Evolutionary conservation across 2,797 vertebrate species (phyloP), one percentile per base, ranked within the genome.

Genomic region (Parambassis ranga): DNA sequence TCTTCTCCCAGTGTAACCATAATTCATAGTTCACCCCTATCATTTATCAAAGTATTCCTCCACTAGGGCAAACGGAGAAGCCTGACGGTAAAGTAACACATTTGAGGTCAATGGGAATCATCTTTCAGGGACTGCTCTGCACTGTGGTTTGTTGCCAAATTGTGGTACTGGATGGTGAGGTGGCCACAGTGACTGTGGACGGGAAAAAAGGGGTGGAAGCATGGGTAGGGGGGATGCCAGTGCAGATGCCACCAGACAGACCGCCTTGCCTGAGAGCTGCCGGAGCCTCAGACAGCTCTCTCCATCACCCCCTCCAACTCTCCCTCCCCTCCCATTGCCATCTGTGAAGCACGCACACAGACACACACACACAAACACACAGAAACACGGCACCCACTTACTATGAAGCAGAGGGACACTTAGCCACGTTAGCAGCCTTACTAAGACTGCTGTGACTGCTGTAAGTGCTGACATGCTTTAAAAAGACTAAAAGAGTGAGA

Each of bases 191-290:
- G 46, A 57, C n/a, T 20, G 60, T 62, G 75, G 69, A 77, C 13
- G 28, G 57, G 67, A 22, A 26, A 58, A 47, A 14, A 35, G 37
- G 58, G 52, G n/a, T n/a, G n/a, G 52, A 4, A 18, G 51, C 24
- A 22, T 42, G 14, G 39, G 33, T n/a, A 53, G 30, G 53, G 53
- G 28, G 19, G 42, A 26, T 82, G 81, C 76, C 81, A 78, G 81
- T 88, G 83, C 90, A 91, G 89, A 90, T 89, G 91, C 88, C 88
- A 84, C 50, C 87, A 91, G 87, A 91, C 88, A 82, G 88, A 89
- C 83, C 81, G 85, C 82, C 87, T 89, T 72, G 82, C 89, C 84
- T 84, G 77, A 81, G 85, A 91, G 89, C 90, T 88, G 84, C 90
- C 79, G 86, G 84, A 84, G 84, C 85, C 85, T 90, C 88, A 90